Evolutionary conservation across 2,797 vertebrate species (phyloP).

Genomic region (Diglossa cyanea): DNA sequence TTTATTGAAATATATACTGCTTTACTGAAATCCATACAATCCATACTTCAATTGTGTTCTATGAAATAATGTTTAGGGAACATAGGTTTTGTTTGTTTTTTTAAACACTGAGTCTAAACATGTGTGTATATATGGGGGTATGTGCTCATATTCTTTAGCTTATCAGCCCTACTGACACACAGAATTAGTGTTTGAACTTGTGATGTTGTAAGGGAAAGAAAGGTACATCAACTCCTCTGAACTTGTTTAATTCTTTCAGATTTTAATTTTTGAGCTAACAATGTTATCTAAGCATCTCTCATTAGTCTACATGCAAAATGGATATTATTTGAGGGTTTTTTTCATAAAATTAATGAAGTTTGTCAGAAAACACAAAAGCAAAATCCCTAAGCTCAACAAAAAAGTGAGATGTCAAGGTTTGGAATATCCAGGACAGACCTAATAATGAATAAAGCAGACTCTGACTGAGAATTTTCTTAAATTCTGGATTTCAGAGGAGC

Average conservation of each 20-base stretch:
- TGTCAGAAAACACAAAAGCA: background rate
- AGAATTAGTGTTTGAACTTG: background rate
- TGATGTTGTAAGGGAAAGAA: background rate
- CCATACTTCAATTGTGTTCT: background rate
- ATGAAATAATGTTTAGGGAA: background rate
- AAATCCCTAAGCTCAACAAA: background rate
- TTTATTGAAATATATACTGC: background rate
- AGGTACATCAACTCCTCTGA: rapidly evolving
- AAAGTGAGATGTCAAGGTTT: background rate
- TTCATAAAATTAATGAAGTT: background rate
- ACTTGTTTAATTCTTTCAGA: background rate
- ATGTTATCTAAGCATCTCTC: background rate
- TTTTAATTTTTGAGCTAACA: background rate
- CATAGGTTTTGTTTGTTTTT: rapidly evolving
- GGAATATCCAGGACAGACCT: background rate
- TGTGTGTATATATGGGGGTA: rapidly evolving
- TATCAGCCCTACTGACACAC: background rate
- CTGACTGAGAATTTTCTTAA: background rate
- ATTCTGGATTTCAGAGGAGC: background rate
- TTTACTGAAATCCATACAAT: background rate
- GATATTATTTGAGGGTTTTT: rapidly evolving
- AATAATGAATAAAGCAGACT: background rate
- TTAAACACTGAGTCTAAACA: background rate
- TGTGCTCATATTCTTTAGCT: background rate
- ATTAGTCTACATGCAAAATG: background rate